Evolutionary conservation across 2,888 invertebrate genomes (phyloP).

Genomic region (Sepiola atlantica): DNA sequence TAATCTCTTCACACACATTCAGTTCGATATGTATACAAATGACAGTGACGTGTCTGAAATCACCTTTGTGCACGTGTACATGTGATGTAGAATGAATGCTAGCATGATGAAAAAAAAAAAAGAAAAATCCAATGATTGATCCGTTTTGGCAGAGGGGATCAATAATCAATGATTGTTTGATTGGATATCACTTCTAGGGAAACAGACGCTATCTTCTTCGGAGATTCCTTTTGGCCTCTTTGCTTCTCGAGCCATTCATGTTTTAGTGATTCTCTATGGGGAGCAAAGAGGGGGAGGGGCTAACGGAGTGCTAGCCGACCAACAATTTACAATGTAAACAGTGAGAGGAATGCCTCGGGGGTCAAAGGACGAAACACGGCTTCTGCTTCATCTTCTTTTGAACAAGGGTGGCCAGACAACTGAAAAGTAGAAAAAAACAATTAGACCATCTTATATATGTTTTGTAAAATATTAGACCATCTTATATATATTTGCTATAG

Average conservation of each 20-base stretch:
- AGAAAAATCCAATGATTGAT: not conserved
- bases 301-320: not conserved
- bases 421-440: slow-evolving; percentile 53
- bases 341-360: slow-evolving; percentile 66
- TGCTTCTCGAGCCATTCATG: not conserved
- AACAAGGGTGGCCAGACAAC: slow-evolving; percentile 69
- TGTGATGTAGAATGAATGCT: not conserved
- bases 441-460: no score
- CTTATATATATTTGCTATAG: no score
- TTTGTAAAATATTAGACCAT: no score
- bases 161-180: not conserved
- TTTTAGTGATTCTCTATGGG: not conserved
- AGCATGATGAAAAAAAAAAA: not conserved
- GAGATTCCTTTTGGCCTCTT: not conserved
- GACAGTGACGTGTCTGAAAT: not conserved
- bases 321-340: slow-evolving; percentile 54
- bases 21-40: not conserved
- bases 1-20: not conserved
- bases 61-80: not conserved
- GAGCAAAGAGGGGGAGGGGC: not conserved
- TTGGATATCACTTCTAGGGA: not conserved
- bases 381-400: slow-evolving; percentile 57
- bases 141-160: not conserved
- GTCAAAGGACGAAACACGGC: slow-evolving; percentile 54
- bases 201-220: not conserved